Percentiles rank a stretch among this genome's conserved stretches.
phyloP scores from a whole-genome alignment of 2,888 invertebrate species.

The Eueremaeus valkanovi region DNA sequence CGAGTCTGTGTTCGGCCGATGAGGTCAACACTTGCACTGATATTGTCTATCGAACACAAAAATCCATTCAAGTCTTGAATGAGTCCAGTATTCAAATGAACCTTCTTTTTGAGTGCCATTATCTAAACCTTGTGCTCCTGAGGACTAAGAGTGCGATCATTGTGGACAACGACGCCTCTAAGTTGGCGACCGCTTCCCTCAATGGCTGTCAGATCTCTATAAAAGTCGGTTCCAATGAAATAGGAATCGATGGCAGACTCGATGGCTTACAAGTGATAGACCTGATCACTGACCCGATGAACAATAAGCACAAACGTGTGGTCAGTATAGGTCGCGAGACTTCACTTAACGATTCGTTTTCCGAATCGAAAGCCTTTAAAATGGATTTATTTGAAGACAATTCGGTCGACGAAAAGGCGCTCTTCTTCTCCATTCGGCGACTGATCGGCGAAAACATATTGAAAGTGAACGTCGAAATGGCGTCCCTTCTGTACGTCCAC shows the following conservation, averaged over 20 bases:
- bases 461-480: slow-evolving; percentile 63
- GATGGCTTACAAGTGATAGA: slow-evolving; percentile 84
- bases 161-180: slow-evolving; percentile 56
- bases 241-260: slow-evolving; percentile 75
- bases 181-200: slow-evolving; percentile 90
- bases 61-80: neutral
- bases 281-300: slow-evolving; percentile 60
- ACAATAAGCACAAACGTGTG: slow-evolving; percentile 76
- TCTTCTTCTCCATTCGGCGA: slow-evolving; percentile 29
- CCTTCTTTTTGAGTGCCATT: slow-evolving; percentile 74
- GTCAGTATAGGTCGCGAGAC: slow-evolving; percentile 69
- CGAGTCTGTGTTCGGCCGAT: slow-evolving; percentile 16
- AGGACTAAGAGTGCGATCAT: slow-evolving; percentile 61
- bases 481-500: slow-evolving; percentile 89
- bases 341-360: neutral
- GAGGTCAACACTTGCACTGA: neutral
- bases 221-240: slow-evolving; percentile 44
- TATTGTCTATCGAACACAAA: neutral
- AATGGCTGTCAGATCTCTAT: slow-evolving; percentile 71
- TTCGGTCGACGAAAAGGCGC: slow-evolving; percentile 36
- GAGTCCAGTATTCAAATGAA: slow-evolving; percentile 34
- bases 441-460: slow-evolving; percentile 44
- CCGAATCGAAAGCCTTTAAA: neutral
- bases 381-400: neutral
- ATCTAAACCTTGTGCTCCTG: slow-evolving; percentile 78